Base-by-base conservation (phyloP, 2,888 invertebrate genomes). In the Anthoptus insignis region DNA sequence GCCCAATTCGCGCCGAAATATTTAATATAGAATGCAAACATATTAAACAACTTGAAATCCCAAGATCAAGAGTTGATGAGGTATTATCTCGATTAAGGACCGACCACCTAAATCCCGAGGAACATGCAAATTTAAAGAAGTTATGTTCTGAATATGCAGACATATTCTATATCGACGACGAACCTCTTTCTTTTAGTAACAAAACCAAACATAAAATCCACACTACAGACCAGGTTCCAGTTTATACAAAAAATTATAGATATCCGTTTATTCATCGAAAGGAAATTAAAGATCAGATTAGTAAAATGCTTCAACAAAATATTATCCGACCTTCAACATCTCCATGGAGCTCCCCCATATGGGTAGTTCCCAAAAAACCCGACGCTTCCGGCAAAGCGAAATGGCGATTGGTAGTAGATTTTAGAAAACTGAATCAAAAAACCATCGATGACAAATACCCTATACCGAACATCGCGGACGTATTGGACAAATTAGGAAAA, bases 341-440 rank as follows among this genome's bases (percentile, higher is more conserved):
- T 21, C 9, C 47, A 24, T 47, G 24, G 47, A 47, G n/a, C n/a
- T n/a, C n/a, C n/a, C n/a, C n/a, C n/a, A n/a, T n/a, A n/a, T n/a
- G n/a, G n/a, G n/a, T n/a, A 11, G 11, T 47, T 24, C 24, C 47
- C 47, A 11, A 34, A n/a, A 34, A 34, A 34, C 1, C 34, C 11
- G 34, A 34, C 4, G 34, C 34, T 13, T 34, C 34, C 13, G 34
- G 34, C 5, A 34, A 6, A 9, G 13, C 34, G 9, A 73, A 75
- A 58, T 72, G 66, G 66, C 54, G 72, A 2, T 8, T 73, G 13
- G 73, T 73, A 1, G 49, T 75, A 0, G 75, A 75, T 19, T 73
- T 59, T 57, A 24, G 73, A 9, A 72, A 72, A 21, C 6, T 72
- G 1, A 76, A 73, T 29, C 70, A 73, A 7, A 69, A 64, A 22